Evolutionary conservation across 2,888 invertebrate species (phyloP).

Genomic region (Halocaridina rubra): DNA sequence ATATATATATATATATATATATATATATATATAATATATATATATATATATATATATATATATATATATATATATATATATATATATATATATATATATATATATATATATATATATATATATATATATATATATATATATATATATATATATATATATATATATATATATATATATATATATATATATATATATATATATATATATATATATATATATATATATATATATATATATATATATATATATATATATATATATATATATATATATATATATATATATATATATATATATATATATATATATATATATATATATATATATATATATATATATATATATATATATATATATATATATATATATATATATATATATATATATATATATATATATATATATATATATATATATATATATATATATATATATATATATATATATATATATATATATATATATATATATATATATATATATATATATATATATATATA

Average conservation of each 20-base stretch:
- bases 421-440: no score
- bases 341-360: neutral
- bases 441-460: no score
- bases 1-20: constrained; percentile 14
- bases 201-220: neutral
- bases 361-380: no score
- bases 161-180: neutral
- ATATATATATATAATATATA: constrained; percentile 18
- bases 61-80: neutral
- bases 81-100: neutral
- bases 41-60: constrained; percentile 1
- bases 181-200: neutral
- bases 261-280: neutral
- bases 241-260: neutral
- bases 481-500: no score
- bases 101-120: neutral
- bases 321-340: neutral
- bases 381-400: no score
- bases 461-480: no score
- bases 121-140: neutral
- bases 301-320: neutral
- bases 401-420: no score
- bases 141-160: neutral
- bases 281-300: neutral
- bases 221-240: neutral